Conservation (phyloP, 2,113 vertebrate genomes). For the Megaptera novaeangliae region DNA sequence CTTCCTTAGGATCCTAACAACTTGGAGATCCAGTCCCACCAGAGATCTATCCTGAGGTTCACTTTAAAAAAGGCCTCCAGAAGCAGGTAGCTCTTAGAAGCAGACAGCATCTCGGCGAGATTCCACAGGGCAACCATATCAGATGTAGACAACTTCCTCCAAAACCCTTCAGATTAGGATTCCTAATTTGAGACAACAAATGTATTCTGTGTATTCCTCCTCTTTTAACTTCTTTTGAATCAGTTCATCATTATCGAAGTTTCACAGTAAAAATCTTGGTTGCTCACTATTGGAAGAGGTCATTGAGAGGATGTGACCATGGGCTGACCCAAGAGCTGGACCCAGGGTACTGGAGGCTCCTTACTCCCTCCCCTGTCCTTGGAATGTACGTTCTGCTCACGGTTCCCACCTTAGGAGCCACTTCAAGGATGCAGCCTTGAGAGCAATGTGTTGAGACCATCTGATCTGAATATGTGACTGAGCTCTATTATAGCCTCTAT, state of each 20-base stretch:
- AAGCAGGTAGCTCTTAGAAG: not conserved
- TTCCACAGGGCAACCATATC: not conserved
- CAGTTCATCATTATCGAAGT: not conserved
- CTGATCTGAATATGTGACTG: not conserved
- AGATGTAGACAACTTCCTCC: not conserved
- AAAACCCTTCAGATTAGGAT: not conserved
- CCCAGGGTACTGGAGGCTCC: not conserved
- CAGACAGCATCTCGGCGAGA: not conserved
- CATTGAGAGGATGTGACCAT: too few species aligned
- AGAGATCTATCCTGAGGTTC: not conserved
- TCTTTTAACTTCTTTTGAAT: too few species aligned
- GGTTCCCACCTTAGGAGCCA: not conserved
- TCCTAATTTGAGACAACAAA: not conserved
- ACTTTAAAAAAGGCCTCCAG: not conserved
- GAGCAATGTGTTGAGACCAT: not conserved
- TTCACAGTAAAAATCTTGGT: not conserved
- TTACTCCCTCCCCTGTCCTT: not conserved
- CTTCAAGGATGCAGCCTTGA: not conserved
- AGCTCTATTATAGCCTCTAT: too few species aligned
- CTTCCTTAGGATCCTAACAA: not conserved
- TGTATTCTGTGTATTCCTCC: not conserved
- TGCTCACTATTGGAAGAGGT: not conserved
- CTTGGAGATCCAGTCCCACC: not conserved
- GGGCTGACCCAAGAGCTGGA: too few species aligned
- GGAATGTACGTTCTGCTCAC: not conserved